Percentiles rank a stretch among this genome's conserved stretches.
These are phyloP conservation scores for Drosophila carrolli DNA, from an alignment of 1,140 invertebrate genomes.

Conservation along the genomic window DNA sequence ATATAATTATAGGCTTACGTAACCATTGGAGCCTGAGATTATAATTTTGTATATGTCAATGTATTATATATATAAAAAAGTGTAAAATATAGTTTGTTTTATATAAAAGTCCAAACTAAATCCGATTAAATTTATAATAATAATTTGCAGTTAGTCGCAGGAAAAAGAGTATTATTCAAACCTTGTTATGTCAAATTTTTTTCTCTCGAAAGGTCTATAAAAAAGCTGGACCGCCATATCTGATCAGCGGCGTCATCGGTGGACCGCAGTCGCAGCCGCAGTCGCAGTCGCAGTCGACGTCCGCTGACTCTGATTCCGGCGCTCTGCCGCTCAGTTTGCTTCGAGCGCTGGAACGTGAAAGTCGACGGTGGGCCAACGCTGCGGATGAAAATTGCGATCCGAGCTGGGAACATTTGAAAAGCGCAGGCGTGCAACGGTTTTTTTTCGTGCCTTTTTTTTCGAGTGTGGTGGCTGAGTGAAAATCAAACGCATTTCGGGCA, in stretches of 20 bases:
- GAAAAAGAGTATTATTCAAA: no score
- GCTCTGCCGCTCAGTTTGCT: conserved; percentile 52
- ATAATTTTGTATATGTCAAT: no score
- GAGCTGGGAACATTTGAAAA: conserved; percentile 52
- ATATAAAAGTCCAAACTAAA: no score
- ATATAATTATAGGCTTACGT: no score
- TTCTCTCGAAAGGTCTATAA: not conserved
- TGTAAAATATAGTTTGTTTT: no score
- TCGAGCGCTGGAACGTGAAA: conserved; percentile 70
- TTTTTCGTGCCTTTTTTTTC: conserved; percentile 14
- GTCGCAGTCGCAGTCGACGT: conserved; percentile 1
- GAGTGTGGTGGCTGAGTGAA: conserved; percentile 46
- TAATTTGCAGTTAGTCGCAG: no score
- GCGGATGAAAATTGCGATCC: conserved; percentile 16
- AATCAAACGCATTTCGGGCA: conserved; percentile 49
- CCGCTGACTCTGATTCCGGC: not conserved
- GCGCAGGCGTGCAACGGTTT: conserved; percentile 70
- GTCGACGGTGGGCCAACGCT: conserved; percentile 39
- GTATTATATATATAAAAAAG: no score
- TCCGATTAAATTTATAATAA: no score
- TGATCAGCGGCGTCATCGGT: conserved; percentile 31
- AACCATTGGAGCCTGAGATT: no score
- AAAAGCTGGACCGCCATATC: conserved; percentile 4
- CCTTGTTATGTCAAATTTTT: no score
- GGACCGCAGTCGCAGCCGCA: conserved; percentile 19